phyloP scores from a whole-genome alignment of 1,140 invertebrate species.

The Musca domestica region DNA sequence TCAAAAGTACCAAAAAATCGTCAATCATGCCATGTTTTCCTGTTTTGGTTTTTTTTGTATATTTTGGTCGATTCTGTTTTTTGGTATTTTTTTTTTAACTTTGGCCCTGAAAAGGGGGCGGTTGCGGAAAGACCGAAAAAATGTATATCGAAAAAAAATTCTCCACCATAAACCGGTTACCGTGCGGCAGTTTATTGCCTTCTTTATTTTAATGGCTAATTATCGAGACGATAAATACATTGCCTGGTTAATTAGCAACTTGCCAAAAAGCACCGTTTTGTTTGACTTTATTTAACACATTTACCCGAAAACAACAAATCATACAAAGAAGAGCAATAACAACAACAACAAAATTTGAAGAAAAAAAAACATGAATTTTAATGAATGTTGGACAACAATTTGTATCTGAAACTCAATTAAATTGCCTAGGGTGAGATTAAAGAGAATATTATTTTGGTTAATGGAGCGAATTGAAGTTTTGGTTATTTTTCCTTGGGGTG shows the following conservation, averaged over 20 bases:
- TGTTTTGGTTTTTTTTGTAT: not conserved
- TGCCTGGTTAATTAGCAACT: conserved; percentile 11
- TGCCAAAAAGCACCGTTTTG: conserved; percentile 1
- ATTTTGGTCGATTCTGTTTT: no score
- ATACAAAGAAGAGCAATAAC: not conserved
- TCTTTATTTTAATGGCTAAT: not conserved
- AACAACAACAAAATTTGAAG: not conserved
- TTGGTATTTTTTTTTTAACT: not conserved
- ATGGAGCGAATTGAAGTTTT: not conserved
- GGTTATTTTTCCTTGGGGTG: no score
- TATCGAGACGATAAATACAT: not conserved
- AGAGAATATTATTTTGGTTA: not conserved
- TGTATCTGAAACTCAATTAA: not conserved
- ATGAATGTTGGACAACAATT: not conserved
- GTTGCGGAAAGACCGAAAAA: not conserved
- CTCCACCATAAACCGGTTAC: not conserved
- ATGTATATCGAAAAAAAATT: not conserved
- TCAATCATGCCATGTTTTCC: no score
- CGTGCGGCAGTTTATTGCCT: no score
- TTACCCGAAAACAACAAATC: not conserved
- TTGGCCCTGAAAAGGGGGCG: not conserved
- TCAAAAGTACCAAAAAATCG: no score
- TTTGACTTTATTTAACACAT: conserved; percentile 2
- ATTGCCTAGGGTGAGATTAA: not conserved
- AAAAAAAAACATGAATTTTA: not conserved